phyloP scores from a whole-genome alignment of 2,113 vertebrate genomes.

The Myocastor coypus region DNA sequence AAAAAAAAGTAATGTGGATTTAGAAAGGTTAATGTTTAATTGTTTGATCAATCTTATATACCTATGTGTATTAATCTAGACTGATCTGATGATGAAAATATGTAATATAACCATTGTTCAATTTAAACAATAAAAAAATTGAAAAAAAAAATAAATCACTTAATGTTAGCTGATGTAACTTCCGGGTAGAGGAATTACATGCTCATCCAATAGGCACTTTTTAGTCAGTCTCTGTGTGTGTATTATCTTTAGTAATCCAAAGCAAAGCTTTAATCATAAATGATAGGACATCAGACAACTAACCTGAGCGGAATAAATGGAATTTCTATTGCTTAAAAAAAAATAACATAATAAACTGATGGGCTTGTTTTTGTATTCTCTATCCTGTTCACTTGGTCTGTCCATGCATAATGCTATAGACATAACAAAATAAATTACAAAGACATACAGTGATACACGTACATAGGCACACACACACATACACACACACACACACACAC shows the following conservation, averaged over 20 bases:
- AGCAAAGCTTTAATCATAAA: neutral
- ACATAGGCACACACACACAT: too few relatives aligned
- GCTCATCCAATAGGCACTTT: neutral
- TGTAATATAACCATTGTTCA: too few relatives aligned
- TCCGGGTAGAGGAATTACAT: neutral
- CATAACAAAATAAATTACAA: neutral
- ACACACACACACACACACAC: too few relatives aligned
- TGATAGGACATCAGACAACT: neutral
- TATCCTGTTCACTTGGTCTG: neutral
- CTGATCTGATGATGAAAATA: too few relatives aligned
- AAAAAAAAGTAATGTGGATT: too few relatives aligned
- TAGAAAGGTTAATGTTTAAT: too few relatives aligned
- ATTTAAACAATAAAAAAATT: too few relatives aligned
- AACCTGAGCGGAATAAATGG: neutral
- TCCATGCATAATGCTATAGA: neutral
- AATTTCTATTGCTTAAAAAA: neutral
- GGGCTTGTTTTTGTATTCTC: neutral
- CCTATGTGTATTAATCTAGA: too few relatives aligned
- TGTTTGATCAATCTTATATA: too few relatives aligned
- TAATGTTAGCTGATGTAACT: neutral
- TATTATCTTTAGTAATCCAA: neutral
- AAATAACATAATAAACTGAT: neutral
- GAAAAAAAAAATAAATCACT: too few relatives aligned
- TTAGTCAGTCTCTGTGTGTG: neutral
- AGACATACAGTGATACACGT: neutral